phyloP scores from a whole-genome alignment of 2,113 vertebrate species.

The Plecotus auritus region DNA sequence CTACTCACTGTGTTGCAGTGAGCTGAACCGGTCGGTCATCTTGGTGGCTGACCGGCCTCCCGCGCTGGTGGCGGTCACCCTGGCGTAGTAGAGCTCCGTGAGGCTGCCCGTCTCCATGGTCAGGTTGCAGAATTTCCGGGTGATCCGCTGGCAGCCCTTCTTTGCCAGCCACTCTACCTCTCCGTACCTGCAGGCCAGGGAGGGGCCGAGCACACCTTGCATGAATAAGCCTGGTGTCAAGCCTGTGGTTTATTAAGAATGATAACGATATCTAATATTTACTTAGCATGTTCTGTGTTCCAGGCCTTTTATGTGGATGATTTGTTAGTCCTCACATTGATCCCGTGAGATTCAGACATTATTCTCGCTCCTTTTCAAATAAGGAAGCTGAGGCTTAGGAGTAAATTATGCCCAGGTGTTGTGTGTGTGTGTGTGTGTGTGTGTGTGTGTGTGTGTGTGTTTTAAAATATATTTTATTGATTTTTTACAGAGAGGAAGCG shows the following conservation, averaged over 20 bases:
- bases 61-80: conserved; percentile 57
- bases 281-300: not conserved
- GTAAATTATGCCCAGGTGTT: not conserved
- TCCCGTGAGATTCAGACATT: not conserved
- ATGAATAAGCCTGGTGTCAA: not conserved
- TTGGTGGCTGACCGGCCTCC: conserved; percentile 40
- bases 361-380: not conserved
- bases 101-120: conserved; percentile 71
- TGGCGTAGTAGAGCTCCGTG: conserved; percentile 69
- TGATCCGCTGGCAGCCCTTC: conserved; percentile 76
- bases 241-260: not conserved
- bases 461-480: no score
- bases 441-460: no score
- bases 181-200: conserved; percentile 77
- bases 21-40: conserved; percentile 71
- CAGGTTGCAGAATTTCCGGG: conserved; percentile 78
- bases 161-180: conserved; percentile 76
- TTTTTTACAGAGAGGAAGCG: no score
- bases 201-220: not conserved
- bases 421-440: no score
- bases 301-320: not conserved
- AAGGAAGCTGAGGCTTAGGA: not conserved
- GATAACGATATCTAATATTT: not conserved
- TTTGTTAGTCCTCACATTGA: not conserved
- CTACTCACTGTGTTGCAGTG: conserved; percentile 76